Conservation (phyloP, 1,140 invertebrate genomes). For the Plectrocnemia conspersa region DNA sequence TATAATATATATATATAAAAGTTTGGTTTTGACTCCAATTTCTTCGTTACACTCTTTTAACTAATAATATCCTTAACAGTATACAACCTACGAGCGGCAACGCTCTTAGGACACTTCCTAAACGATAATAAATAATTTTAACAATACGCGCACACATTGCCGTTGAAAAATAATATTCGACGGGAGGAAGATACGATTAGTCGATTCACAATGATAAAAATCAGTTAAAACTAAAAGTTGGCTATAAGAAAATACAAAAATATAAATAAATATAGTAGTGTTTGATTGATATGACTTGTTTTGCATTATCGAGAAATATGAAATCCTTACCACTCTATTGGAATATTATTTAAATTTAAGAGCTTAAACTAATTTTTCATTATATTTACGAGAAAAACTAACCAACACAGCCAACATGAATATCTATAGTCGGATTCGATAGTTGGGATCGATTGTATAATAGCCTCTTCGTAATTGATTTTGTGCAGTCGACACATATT, state of each 20-base stretch:
- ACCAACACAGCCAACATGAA: slow-evolving; percentile 34
- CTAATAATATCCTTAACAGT: too few species aligned
- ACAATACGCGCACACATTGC: slow-evolving; percentile 1
- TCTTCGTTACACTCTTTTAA: too few species aligned
- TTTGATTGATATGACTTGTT: slow-evolving; percentile 21
- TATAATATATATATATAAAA: too few species aligned
- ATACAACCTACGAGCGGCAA: background rate
- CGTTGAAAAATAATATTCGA: slow-evolving; percentile 4
- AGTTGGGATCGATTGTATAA: too few species aligned
- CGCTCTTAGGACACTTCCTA: background rate
- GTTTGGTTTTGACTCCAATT: too few species aligned
- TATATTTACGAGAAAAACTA: slow-evolving; percentile 15
- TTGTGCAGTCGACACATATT: too few species aligned
- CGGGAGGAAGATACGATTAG: too few species aligned
- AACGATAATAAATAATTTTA: slow-evolving; percentile 1
- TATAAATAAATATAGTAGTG: slow-evolving; percentile 19
- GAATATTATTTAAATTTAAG: slow-evolving; percentile 14
- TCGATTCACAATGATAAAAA: background rate
- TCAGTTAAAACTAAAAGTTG: background rate
- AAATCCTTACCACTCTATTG: slow-evolving; percentile 13
- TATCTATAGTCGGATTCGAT: too few species aligned
- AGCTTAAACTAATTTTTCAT: slow-evolving; percentile 17
- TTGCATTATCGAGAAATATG: background rate
- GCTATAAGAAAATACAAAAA: slow-evolving; percentile 18
- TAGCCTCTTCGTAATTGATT: too few species aligned